Percentiles rank a stretch among this genome's conserved stretches.
Conservation (phyloP, 1,140 invertebrate species). For the Sycophaga agraensis region DNA sequence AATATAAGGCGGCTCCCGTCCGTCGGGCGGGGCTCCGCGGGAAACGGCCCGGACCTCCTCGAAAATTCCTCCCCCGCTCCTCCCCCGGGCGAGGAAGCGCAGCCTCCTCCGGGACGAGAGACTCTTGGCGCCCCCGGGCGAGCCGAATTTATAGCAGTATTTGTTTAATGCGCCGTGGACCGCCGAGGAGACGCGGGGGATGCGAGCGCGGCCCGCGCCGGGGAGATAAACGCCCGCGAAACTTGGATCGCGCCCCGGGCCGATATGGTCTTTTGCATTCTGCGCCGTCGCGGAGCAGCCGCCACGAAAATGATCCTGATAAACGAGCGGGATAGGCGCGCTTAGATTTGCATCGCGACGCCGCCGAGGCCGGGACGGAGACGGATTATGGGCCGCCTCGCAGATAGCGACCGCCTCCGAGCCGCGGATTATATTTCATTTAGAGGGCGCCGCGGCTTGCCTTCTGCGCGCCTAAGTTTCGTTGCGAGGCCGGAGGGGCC, state of each 20-base stretch:
- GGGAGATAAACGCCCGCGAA: slow-evolving; percentile 22
- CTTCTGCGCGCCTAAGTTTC: not conserved
- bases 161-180: slow-evolving; percentile 15
- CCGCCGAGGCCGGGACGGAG: slow-evolving; percentile 3
- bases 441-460: not conserved
- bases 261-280: slow-evolving; percentile 18
- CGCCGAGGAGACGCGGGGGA: not conserved
- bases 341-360: slow-evolving; percentile 27
- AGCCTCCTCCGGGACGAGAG: not conserved
- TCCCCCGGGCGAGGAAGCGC: too few species aligned
- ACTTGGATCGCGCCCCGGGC: slow-evolving; percentile 27
- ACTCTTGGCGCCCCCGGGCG: too few species aligned
- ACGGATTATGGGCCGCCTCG: slow-evolving; percentile 7
- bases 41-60: too few species aligned
- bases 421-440: slow-evolving; percentile 29
- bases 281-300: not conserved
- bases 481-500: not conserved
- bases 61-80: too few species aligned
- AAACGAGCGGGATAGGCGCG: slow-evolving; percentile 29
- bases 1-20: too few species aligned
- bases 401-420: slow-evolving; percentile 4
- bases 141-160: slow-evolving; percentile 13
- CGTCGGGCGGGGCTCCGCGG: too few species aligned
- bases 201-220: slow-evolving; percentile 3
- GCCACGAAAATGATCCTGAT: slow-evolving; percentile 31